A percentile compares a stretch with the other conserved stretches of the same genome.
Conservation (phyloP, 2,113 vertebrate species). For the Lasiurus cinereus region DNA sequence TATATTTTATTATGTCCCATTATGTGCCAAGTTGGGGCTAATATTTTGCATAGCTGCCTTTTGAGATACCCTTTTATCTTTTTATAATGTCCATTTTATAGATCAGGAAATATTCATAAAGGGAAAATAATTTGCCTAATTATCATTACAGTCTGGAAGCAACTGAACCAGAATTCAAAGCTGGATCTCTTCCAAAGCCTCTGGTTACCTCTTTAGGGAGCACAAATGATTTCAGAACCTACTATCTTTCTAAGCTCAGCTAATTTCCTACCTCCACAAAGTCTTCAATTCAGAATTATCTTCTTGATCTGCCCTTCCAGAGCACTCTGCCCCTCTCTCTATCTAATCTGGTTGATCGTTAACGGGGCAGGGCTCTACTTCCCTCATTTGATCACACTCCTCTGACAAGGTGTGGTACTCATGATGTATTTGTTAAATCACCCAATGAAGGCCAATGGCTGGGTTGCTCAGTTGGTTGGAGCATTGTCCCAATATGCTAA, state of each 20-base stretch:
- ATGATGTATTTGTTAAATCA: constrained; percentile 33
- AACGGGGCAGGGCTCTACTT: neutral
- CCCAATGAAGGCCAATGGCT: neutral
- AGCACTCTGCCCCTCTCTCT: neutral
- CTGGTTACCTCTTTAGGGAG: constrained; percentile 47
- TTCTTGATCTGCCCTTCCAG: neutral
- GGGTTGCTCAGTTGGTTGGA: neutral
- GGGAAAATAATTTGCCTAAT: constrained; percentile 44
- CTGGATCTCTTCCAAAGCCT: neutral
- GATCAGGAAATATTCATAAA: constrained; percentile 51
- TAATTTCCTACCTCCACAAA: constrained; percentile 31
- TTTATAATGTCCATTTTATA: constrained; percentile 46
- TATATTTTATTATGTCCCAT: constrained; percentile 42
- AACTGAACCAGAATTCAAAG: constrained; percentile 48
- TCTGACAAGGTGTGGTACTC: neutral
- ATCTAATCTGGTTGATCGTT: neutral
- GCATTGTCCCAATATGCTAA: neutral
- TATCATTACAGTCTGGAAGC: neutral
- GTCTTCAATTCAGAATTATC: constrained; percentile 27
- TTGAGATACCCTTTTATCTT: constrained; percentile 10
- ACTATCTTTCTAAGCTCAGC: constrained; percentile 34
- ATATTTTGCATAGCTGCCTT: constrained; percentile 50
- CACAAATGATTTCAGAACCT: neutral
- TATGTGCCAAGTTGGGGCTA: neutral
- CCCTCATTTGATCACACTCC: neutral